Percentiles rank a stretch among this genome's conserved stretches.
Evolutionary conservation across 2,888 invertebrate species (phyloP).

Genomic region (Tetheella fluctuosa): DNA sequence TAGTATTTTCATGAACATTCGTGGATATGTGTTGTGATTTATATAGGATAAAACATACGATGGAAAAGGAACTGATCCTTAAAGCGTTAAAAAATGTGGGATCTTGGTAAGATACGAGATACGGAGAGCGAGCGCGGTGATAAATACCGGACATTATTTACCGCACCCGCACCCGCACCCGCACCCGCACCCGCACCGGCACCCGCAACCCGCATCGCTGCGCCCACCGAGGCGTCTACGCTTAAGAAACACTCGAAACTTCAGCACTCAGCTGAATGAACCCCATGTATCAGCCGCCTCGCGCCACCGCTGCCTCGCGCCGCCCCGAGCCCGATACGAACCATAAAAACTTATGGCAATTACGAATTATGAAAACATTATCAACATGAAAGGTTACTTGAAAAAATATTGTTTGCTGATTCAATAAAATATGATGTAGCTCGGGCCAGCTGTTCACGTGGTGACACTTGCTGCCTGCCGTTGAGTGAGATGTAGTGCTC

Average conservation of each 20-base stretch:
- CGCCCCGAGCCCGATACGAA: no score
- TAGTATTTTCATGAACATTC: no score
- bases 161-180: neutral
- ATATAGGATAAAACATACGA: neutral
- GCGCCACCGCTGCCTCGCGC: neutral
- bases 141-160: slow-evolving; percentile 8
- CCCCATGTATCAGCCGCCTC: neutral
- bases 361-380: no score
- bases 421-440: no score
- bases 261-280: neutral
- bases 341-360: no score
- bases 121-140: neutral
- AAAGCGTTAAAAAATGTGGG: slow-evolving; percentile 8
- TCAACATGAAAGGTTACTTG: no score
- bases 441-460: no score
- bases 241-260: neutral
- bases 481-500: no score
- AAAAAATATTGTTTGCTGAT: no score
- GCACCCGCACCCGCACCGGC: neutral
- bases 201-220: no score
- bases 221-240: no score
- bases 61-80: slow-evolving; percentile 3
- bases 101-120: neutral
- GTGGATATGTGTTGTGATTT: neutral
- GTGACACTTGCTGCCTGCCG: no score